Conservation (phyloP, 2,797 vertebrate species). For the Hapalemur alaotrensis region DNA sequence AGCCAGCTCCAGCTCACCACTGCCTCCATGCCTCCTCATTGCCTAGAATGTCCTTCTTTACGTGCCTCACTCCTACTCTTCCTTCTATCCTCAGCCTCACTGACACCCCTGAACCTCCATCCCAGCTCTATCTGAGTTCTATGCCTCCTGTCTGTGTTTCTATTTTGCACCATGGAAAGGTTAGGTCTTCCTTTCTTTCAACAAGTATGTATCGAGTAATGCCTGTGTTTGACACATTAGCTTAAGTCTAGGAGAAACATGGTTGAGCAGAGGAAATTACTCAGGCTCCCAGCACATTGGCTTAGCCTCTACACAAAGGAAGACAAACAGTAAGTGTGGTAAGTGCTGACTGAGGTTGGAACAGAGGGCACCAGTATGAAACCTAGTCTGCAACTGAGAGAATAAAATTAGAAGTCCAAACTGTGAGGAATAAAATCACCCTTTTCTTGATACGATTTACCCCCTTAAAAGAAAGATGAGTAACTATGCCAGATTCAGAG, state of each 20-base stretch:
- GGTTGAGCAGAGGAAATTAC: neutral
- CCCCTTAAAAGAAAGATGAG: neutral
- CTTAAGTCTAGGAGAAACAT: neutral
- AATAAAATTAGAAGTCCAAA: neutral
- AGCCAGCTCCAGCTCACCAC: neutral
- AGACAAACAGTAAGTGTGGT: neutral
- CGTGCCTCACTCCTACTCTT: neutral
- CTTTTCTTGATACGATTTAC: neutral
- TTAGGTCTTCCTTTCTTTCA: neutral
- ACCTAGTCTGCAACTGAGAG: neutral
- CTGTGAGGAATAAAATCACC: neutral
- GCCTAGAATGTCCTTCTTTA: neutral
- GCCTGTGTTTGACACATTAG: neutral
- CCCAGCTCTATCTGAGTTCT: neutral
- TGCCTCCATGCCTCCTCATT: neutral
- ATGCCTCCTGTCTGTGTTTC: neutral
- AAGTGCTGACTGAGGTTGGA: too few species aligned
- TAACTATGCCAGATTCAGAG: neutral
- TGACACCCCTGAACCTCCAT: too few species aligned
- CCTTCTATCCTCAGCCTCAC: neutral
- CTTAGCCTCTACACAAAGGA: neutral
- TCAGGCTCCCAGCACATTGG: neutral
- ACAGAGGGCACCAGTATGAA: neutral
- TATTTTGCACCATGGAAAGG: neutral
- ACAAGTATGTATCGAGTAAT: neutral